Evolutionary conservation across 2,113 vertebrate genomes (phyloP).

Genomic region (Urocynchramus pylzowi): DNA sequence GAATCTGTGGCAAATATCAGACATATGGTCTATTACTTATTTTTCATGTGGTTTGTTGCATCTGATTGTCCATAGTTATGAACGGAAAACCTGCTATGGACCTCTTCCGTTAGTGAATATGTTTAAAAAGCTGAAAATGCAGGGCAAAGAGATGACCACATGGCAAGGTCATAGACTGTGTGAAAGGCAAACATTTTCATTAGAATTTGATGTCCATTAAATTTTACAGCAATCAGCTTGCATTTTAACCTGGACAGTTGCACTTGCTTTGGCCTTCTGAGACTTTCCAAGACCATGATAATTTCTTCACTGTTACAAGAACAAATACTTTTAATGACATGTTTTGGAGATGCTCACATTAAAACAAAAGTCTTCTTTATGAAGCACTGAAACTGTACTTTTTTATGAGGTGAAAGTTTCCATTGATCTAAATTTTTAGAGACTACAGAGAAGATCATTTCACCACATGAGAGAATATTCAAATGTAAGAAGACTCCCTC

Average conservation of each 20-base stretch:
- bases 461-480: background rate
- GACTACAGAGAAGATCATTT: background rate
- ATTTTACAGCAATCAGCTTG: background rate
- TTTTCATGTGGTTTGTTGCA: background rate
- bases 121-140: background rate
- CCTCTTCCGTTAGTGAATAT: background rate
- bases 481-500: background rate
- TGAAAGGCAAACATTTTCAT: background rate
- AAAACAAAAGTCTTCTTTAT: background rate
- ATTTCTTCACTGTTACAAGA: conserved; percentile 45
- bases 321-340: conserved; percentile 28
- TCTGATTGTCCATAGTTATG: background rate
- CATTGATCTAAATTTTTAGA: background rate
- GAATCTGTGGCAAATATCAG: background rate
- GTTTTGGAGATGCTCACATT: conserved; percentile 4
- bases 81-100: background rate
- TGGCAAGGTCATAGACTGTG: background rate
- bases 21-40: too few species aligned
- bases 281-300: background rate
- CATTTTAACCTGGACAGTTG: background rate
- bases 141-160: background rate
- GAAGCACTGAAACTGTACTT: background rate
- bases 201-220: background rate
- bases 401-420: background rate
- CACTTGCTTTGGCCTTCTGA: conserved; percentile 21